phyloP scores from a whole-genome alignment of 1,140 invertebrate species.

The Diachasma alloeum region DNA sequence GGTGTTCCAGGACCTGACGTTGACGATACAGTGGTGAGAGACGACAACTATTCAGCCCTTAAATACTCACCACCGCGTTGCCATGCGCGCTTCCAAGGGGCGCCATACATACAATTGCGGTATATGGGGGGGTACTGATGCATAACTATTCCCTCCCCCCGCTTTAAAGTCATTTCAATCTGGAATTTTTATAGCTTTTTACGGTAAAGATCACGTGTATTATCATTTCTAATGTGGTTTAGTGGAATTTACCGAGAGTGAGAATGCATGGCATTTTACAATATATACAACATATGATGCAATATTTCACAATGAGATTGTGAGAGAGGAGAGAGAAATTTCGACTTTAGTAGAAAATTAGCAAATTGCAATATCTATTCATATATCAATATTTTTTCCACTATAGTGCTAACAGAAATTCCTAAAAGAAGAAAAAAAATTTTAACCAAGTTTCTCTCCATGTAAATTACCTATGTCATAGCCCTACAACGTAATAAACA shows the following conservation, averaged over 20 bases:
- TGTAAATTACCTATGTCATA: no score
- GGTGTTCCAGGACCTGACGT: slow-evolving; percentile 32
- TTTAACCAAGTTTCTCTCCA: no score
- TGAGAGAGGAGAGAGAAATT: no score
- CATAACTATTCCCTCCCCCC: slow-evolving; percentile 30
- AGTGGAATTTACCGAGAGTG: background rate
- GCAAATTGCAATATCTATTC: no score
- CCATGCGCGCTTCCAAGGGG: slow-evolving; percentile 47
- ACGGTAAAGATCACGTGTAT: background rate
- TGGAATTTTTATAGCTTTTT: slow-evolving; percentile 31
- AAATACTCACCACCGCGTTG: slow-evolving; percentile 49
- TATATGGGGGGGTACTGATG: slow-evolving; percentile 26
- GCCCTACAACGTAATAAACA: no score
- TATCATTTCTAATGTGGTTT: background rate
- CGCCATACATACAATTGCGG: slow-evolving; percentile 34
- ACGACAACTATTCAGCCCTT: slow-evolving; percentile 47
- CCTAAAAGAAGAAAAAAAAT: no score
- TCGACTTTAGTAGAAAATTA: no score
- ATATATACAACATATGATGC: background rate
- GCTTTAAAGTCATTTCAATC: slow-evolving; percentile 30
- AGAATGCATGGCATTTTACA: background rate
- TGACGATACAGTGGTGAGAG: slow-evolving; percentile 46
- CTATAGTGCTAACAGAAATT: no score
- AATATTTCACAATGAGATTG: background rate
- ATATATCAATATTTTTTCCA: no score